Evolutionary conservation across 92 coral and sea anemone genomes (phyloP), one percentile per base, ranked within the genome.

Genomic region (Porites lobata): DNA sequence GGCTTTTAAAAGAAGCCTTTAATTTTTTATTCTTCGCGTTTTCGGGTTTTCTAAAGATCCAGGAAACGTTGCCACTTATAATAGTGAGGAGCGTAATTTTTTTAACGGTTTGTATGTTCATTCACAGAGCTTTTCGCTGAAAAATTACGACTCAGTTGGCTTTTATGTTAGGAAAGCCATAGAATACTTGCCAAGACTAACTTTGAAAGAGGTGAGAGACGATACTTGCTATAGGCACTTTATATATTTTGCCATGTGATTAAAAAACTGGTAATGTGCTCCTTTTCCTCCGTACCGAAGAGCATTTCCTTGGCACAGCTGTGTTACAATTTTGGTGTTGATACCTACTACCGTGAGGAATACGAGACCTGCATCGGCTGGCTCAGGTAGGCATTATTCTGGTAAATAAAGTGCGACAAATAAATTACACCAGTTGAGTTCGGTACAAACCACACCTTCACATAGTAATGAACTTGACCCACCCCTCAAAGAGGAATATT

Each of bases 271-370:
- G 6, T 38, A 38, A 38, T 38, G 47, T 38, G 47, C 47, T 58
- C 20, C 56, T 10, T 12, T 18, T 20, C 32, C 47, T 38, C 47
- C 26, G 73, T 38, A 7, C 13, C 43, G 12, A 79, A 98, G 99
- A 91, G 93, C 47, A 81, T 91, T 0, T 92, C 92, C 64, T 77
- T 98, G 68, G 94, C 98, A 52, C 92, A 90, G 86, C 89, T 96
- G 63, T 94, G 99, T 84, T 98, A 98, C 87, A 98, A 98, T 76
- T 98, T 98, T 96, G 99, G 98, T 14, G 99, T 98, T 20, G 96
- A 93, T 83, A 94, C 96, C 9, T 98, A 96, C 88, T 92, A 98
- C 91, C 89, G 95, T 72, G 94, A 91, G 75, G 95, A 96, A 38
- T 98, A 92, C 53, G 96, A 88, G 24, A 94, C 85, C 15, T 91